Evolutionary conservation across 2,888 invertebrate species (phyloP).

Genomic region (Tipula unca): DNA sequence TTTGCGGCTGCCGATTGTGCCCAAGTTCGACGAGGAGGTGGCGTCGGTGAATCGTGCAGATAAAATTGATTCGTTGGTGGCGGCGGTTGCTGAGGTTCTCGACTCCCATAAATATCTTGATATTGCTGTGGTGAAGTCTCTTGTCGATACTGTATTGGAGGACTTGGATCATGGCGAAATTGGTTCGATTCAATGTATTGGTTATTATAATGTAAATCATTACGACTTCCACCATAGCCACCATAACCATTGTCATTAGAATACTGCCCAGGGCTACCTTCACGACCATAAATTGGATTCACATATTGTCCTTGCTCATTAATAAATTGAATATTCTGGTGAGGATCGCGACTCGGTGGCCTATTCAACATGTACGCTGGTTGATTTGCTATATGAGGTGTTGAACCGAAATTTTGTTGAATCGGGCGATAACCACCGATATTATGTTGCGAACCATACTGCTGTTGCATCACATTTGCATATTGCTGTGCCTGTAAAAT

Average conservation of each 20-base stretch:
- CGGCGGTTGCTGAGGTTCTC: conserved; percentile 24
- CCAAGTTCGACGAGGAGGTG: conserved; percentile 57
- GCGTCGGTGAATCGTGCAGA: conserved; percentile 58
- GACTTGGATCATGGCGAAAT: conserved; percentile 21
- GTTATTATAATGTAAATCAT: conserved; percentile 14
- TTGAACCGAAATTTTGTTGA: conserved; percentile 40
- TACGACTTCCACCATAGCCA: conserved; percentile 27
- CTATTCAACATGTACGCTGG: conserved; percentile 35
- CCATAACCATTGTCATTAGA: conserved; percentile 42
- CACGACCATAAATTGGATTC: conserved; percentile 35
- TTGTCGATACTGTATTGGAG: conserved; percentile 31
- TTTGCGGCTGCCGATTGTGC: conserved; percentile 47
- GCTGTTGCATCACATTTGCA: conserved; percentile 42
- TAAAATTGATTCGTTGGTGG: conserved; percentile 59
- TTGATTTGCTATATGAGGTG: conserved; percentile 39
- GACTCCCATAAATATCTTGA: background rate
- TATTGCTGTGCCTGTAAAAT: conserved; percentile 49
- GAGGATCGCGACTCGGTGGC: conserved; percentile 39
- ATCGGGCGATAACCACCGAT: conserved; percentile 39
- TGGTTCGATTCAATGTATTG: conserved; percentile 24
- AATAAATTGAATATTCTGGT: conserved; percentile 41
- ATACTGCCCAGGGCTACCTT: conserved; percentile 47
- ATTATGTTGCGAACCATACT: conserved; percentile 47
- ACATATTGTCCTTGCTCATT: conserved; percentile 41
- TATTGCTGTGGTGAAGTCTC: conserved; percentile 29